Evolutionary conservation across 2,113 vertebrate species (phyloP), one percentile per base, ranked within the genome.

Genomic region (Terrapene triunguis): DNA sequence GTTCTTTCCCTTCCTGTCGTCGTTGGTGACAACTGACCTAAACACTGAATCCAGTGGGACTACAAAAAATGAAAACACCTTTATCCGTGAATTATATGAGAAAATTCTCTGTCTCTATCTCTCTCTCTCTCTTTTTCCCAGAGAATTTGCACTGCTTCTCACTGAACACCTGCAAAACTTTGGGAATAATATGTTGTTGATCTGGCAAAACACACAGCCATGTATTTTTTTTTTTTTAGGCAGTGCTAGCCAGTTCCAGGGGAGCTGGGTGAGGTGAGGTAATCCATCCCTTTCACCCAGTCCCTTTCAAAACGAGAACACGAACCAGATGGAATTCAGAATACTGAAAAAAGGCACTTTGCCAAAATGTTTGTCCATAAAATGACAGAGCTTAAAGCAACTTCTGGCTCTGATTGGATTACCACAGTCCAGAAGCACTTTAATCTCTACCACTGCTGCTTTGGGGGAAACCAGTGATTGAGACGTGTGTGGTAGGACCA

Each of bases 381-480:
- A 93, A 92, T 27, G 92, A 94, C 93, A 85, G 96, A 96, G 94
- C 95, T 89, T 92, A 96, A 96, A 97, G 94, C 82, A 54, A 54
- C 48, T 88, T 95, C 88, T 55, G 94, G 94, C 91, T 95, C 96
- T 97, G 98, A 97, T 95, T 97, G 97, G 97, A 98, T 98, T 98
- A 97, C 93, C 78, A 25, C 27, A 79, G 96, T 96, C 93, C 95
- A 97, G 95, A 96, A 97, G 94, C 96, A 74, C 95, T 97, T 98
- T 96, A 96, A 97, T 97, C 97, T 97, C 90, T 38, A 94, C 89
- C 54, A 59, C 94, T 94, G 94, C 94, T 96, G 42, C 82, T 92
- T 80, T 92, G 92, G 53, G 80, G 94, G 74, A 93, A 94, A 89
- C 96, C 11, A 8, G 88, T 90, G 96, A 96, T 50, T 91, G 97